Conservation (phyloP, 1,140 invertebrate species). For the Anastatus disparis region DNA sequence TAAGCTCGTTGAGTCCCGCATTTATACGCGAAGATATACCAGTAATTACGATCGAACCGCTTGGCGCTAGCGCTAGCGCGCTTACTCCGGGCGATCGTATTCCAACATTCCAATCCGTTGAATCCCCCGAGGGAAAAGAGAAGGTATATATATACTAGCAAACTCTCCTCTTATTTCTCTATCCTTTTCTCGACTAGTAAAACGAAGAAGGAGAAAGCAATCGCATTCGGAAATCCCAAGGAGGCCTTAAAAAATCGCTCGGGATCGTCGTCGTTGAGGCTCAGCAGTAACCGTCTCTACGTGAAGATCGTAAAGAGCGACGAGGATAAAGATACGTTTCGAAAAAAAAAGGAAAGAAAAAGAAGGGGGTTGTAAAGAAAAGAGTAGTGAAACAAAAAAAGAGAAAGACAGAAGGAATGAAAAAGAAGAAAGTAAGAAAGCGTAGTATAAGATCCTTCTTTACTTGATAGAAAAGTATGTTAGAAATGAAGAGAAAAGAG, state of each 20-base stretch:
- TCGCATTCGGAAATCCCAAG: slow-evolving; percentile 33
- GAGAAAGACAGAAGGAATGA: slow-evolving; percentile 13
- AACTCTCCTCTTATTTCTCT: too few relatives aligned
- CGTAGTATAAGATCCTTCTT: background rate
- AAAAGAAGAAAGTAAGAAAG: background rate
- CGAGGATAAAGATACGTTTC: background rate
- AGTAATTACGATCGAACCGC: slow-evolving; percentile 28
- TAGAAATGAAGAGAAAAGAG: background rate
- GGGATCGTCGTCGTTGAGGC: slow-evolving; percentile 22
- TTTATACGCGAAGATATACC: slow-evolving; percentile 29
- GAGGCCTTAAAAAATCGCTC: slow-evolving; percentile 41
- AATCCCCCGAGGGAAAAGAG: slow-evolving; percentile 2
- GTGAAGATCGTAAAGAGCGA: slow-evolving; percentile 28
- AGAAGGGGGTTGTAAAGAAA: slow-evolving; percentile 2
- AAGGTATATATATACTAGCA: background rate
- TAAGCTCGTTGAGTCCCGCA: slow-evolving; percentile 12
- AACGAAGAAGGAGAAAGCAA: background rate
- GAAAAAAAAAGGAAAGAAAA: slow-evolving; percentile 3
- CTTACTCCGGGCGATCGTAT: slow-evolving; percentile 20
- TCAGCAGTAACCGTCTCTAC: slow-evolving; percentile 41
- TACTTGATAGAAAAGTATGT: slow-evolving; percentile 34
- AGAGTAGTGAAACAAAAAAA: slow-evolving; percentile 38
- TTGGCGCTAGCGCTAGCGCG: background rate
- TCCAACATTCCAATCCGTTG: slow-evolving; percentile 24
- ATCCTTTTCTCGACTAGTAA: too few relatives aligned